phyloP scores from a whole-genome alignment of 1,140 invertebrate genomes.

The Drosophila quadrilineata region DNA sequence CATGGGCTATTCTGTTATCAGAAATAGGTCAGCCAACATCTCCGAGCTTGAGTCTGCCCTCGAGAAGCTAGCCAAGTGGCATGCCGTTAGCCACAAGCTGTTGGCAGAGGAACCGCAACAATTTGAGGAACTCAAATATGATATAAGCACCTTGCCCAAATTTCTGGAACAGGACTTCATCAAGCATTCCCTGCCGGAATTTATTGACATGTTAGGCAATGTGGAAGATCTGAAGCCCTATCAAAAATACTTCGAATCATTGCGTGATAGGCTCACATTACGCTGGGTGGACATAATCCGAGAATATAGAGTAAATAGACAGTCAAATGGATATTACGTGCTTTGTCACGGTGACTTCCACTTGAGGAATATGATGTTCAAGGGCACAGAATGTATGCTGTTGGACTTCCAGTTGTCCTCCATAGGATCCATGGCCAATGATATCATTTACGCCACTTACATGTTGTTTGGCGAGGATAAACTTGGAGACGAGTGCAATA shows the following conservation, averaged over 20 bases:
- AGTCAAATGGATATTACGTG: conserved; percentile 18
- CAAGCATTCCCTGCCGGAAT: background rate
- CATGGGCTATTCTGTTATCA: conserved; percentile 6
- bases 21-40: background rate
- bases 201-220: conserved; percentile 19
- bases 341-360: conserved; percentile 43
- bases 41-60: conserved; percentile 1
- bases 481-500: conserved; percentile 15
- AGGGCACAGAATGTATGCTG: conserved; percentile 23
- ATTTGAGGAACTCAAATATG: conserved; percentile 15
- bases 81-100: conserved; percentile 29
- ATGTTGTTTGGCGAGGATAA: conserved; percentile 21
- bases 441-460: conserved; percentile 32
- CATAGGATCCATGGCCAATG: conserved; percentile 25
- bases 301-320: conserved; percentile 23
- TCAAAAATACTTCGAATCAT: conserved; percentile 22
- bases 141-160: conserved; percentile 25
- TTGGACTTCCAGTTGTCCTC: conserved; percentile 41
- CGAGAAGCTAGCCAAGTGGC: conserved; percentile 32
- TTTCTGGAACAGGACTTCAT: conserved; percentile 22
- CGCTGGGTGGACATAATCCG: conserved; percentile 7
- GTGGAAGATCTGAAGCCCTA: conserved; percentile 10
- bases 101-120: conserved; percentile 10
- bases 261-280: background rate
- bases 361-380: conserved; percentile 43